Percentiles rank a stretch among this genome's conserved stretches.
Evolutionary conservation across 2,888 invertebrate species (phyloP).

Genomic region (Rhagonycha lutea): DNA sequence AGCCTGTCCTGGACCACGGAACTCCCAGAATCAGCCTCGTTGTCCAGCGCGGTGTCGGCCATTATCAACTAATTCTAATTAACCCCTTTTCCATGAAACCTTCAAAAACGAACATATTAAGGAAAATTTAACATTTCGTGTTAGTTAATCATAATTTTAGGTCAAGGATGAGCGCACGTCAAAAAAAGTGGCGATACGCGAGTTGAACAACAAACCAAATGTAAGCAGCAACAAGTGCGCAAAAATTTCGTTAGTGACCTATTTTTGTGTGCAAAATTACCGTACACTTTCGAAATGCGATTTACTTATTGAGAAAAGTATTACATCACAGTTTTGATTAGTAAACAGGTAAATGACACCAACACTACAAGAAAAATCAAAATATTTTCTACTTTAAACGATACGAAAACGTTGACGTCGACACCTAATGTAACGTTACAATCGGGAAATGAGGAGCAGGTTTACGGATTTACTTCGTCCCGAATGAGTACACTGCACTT

Average conservation of each 20-base stretch:
- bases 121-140: not conserved
- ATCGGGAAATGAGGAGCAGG: slow-evolving; percentile 48
- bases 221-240: slow-evolving; percentile 15
- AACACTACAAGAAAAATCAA: slow-evolving; percentile 15
- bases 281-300: slow-evolving; percentile 41
- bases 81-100: slow-evolving; percentile 46
- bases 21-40: slow-evolving; percentile 55
- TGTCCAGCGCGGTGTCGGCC: slow-evolving; percentile 53
- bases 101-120: slow-evolving; percentile 26
- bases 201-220: not conserved
- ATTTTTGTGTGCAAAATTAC: slow-evolving; percentile 36
- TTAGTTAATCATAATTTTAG: not conserved
- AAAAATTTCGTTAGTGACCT: slow-evolving; percentile 35
- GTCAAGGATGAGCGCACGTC: not conserved
- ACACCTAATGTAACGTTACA: slow-evolving; percentile 50
- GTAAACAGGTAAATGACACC: slow-evolving; percentile 29
- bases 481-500: slow-evolving; percentile 50
- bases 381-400: not conserved
- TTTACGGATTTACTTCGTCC: slow-evolving; percentile 38
- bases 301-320: slow-evolving; percentile 36
- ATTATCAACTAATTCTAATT: slow-evolving; percentile 47
- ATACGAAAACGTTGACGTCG: slow-evolving; percentile 35
- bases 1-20: slow-evolving; percentile 41
- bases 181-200: not conserved
- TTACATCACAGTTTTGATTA: slow-evolving; percentile 46